Evolutionary conservation across 2,797 vertebrate species (phyloP), one percentile per base, ranked within the genome.

Genomic region (Hemitrygon akajei): DNA sequence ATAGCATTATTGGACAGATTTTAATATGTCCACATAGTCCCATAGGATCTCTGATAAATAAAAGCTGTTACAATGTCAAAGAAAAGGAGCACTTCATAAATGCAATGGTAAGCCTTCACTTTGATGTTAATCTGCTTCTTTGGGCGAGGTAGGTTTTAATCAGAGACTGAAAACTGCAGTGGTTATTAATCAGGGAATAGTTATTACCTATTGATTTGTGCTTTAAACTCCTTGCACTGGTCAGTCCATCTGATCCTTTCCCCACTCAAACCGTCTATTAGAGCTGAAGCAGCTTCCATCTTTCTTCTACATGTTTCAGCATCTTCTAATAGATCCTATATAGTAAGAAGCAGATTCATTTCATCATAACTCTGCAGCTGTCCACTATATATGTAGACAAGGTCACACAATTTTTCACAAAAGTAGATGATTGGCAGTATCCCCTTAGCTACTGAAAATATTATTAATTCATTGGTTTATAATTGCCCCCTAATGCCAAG

Each of bases 191-290:
- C 12, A 63, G 14, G 7, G 58, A 27, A 0, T 4, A 87, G 30
- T 1, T 0, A 60, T 87, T 96, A 97, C 97, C 97, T 97, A 30
- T 96, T 96, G 94, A 96, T 97, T 93, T 96, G 97, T 91, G 96
- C 93, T 95, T 94, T 96, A 94, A 97, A 97, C 93, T 96, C 96
- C 94, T 96, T 97, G 91, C 96, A 97, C 95, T 97, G 96, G 69
- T 97, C 96, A n/a, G 97, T 97, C 97, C 97, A 97, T 25, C 97
- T 95, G 94, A 96, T 77, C 94, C 96, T 97, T 92, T 97, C 97
- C 93, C 96, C 97, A 69, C 97, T 96, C 91, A 97, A 95, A 0
- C 96, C 97, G 69, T 96, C 96, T 9, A 97, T 97, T 93, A 97
- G 96, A 0, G 93, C 11, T 94, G 96, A 97, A n/a, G 97, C 96